phyloP scores from a whole-genome alignment of 2,797 vertebrate genomes.

The Rousettus madagascariensis region DNA sequence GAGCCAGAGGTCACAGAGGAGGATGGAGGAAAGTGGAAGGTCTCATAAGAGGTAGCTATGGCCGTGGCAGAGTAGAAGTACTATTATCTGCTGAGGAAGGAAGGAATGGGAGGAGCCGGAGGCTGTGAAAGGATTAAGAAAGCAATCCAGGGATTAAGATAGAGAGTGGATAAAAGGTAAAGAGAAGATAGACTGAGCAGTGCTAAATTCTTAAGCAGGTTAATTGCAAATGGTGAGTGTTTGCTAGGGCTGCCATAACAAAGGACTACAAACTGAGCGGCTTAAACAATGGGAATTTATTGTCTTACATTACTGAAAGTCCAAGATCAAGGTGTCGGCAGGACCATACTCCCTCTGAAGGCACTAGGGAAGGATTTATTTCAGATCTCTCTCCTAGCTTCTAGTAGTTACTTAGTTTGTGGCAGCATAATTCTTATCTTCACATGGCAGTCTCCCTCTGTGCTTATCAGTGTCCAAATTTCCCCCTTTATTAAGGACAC shows the following conservation, averaged over 20 bases:
- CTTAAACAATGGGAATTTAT: neutral
- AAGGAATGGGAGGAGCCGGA: neutral
- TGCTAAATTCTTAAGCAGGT: neutral
- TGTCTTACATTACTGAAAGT: neutral
- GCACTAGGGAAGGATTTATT: neutral
- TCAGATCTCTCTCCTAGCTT: neutral
- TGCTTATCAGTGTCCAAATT: neutral
- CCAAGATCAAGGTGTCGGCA: neutral
- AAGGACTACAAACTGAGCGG: neutral
- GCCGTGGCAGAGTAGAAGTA: neutral
- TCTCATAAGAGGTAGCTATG: neutral
- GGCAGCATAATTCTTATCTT: neutral
- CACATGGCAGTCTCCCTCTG: neutral
- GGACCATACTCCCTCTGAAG: neutral
- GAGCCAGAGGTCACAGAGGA: neutral
- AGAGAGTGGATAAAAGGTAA: neutral
- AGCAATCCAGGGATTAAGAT: neutral
- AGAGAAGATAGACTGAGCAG: neutral
- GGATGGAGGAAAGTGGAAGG: neutral
- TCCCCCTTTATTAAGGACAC: neutral
- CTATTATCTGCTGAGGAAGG: neutral
- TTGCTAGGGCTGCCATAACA: neutral
- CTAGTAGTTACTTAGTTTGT: neutral
- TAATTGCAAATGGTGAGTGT: neutral
- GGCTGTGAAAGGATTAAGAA: neutral